These are phyloP conservation scores for Metellina segmentata DNA, from an alignment of 2,888 invertebrate genomes.

Conservation along the genomic window DNA sequence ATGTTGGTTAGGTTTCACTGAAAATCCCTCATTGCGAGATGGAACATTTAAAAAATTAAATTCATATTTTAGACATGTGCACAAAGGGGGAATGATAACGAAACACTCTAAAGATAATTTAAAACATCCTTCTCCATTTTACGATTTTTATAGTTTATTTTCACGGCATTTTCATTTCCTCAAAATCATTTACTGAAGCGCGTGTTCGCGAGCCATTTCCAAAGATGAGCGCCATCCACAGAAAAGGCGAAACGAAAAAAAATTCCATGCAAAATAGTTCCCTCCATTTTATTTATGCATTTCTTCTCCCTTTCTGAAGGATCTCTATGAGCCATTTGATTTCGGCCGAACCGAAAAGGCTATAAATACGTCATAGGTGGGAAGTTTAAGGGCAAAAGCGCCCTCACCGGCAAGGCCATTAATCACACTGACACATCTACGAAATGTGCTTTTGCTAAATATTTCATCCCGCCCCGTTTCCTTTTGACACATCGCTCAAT, in stretches of 20 bases:
- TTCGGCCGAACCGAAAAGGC: background rate
- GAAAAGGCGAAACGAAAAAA: background rate
- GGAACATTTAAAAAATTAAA: too few species aligned
- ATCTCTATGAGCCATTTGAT: background rate
- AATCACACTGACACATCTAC: slow-evolving; percentile 10
- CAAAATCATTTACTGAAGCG: background rate
- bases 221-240: background rate
- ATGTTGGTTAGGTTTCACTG: too few species aligned
- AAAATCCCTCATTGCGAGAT: too few species aligned
- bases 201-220: background rate
- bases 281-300: background rate
- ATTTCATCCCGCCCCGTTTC: slow-evolving; percentile 21
- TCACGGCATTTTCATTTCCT: background rate
- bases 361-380: slow-evolving; percentile 7
- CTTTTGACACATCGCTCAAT: slow-evolving; percentile 2
- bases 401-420: background rate
- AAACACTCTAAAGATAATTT: too few species aligned
- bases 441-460: slow-evolving; percentile 26
- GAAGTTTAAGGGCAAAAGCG: slow-evolving; percentile 1
- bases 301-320: background rate
- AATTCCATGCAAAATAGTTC: background rate
- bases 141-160: background rate
- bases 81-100: too few species aligned
- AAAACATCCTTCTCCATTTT: too few species aligned
- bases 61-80: too few species aligned